Evolutionary conservation across 2,113 vertebrate genomes (phyloP).

Genomic region (Misgurnus anguillicaudatus): DNA sequence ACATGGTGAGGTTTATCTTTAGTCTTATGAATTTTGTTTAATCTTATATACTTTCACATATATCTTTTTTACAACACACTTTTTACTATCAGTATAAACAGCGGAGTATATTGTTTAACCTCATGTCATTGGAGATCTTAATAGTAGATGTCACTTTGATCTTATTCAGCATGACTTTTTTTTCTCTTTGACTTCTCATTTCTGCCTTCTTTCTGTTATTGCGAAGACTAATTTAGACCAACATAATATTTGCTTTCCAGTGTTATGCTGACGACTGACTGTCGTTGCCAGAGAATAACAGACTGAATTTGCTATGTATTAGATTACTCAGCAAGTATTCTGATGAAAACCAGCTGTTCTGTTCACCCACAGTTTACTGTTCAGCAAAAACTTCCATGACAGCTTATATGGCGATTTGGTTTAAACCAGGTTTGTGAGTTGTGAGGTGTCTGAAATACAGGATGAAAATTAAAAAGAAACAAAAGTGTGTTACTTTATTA

Average conservation of each 20-base stretch:
- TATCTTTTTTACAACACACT: background rate
- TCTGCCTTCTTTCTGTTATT: background rate
- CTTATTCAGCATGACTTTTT: background rate
- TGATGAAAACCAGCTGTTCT: background rate
- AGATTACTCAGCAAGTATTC: slow-evolving; percentile 15
- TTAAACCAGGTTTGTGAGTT: too few relatives aligned
- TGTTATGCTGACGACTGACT: background rate
- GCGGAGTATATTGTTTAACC: too few relatives aligned
- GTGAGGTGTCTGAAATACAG: too few relatives aligned
- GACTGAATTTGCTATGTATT: background rate
- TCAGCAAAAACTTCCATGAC: background rate
- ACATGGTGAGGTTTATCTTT: too few relatives aligned
- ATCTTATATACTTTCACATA: background rate
- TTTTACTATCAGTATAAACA: background rate
- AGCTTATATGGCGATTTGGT: background rate
- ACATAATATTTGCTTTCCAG: background rate
- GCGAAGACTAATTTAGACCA: background rate
- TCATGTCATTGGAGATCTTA: too few relatives aligned
- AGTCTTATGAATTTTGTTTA: too few relatives aligned
- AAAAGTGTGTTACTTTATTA: background rate
- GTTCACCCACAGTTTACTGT: background rate
- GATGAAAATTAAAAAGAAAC: background rate
- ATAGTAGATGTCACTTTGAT: too few relatives aligned
- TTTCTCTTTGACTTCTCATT: background rate
- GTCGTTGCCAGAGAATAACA: background rate